Percentiles rank a stretch among this genome's conserved stretches.
phyloP scores from a whole-genome alignment of 2,797 vertebrate species.

The Acanthornis magna region DNA sequence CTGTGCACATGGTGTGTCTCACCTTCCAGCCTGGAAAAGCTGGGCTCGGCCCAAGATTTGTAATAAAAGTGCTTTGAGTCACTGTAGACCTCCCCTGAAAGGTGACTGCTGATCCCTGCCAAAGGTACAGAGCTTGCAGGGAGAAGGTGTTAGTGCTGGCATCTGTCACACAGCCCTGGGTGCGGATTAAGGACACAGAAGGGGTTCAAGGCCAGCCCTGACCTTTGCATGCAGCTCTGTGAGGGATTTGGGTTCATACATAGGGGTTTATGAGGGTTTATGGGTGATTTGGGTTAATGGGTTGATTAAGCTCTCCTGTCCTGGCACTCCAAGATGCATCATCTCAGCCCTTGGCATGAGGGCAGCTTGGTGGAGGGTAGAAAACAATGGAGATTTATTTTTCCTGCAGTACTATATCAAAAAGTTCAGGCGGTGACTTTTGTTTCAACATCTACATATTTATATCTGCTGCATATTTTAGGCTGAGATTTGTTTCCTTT shows the following conservation, averaged over 20 bases:
- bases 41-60: neutral
- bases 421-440: neutral
- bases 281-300: neutral
- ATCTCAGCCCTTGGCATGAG: neutral
- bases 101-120: neutral
- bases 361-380: neutral
- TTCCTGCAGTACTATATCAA: neutral
- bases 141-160: neutral
- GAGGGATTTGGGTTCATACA: neutral
- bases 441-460: neutral
- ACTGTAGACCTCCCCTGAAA: neutral
- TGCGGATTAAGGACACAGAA: neutral
- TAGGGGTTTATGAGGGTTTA: neutral
- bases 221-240: neutral
- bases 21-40: neutral
- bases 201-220: neutral
- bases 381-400: neutral
- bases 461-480: neutral
- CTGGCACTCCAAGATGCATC: neutral
- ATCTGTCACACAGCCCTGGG: neutral
- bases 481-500: neutral
- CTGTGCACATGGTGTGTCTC: neutral
- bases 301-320: neutral
- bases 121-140: neutral
- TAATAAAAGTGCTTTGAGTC: neutral